Evolutionary conservation across 2,888 invertebrate genomes (phyloP).

Genomic region (Cerastis leucographa): DNA sequence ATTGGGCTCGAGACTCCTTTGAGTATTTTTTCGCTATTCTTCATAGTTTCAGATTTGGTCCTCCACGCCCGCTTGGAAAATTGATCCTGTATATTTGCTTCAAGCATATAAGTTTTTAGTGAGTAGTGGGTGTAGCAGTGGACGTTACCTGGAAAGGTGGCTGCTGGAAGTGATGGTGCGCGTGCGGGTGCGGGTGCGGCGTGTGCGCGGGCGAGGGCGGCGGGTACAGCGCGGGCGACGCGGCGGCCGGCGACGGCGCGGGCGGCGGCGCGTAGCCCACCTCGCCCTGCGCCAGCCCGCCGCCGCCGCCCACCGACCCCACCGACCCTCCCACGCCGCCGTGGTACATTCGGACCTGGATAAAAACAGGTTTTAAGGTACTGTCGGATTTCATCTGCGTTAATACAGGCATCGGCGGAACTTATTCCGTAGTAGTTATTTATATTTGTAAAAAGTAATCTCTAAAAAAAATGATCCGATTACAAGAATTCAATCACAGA

Average conservation of each 20-base stretch:
- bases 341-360: slow-evolving; percentile 93
- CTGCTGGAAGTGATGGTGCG: slow-evolving; percentile 85
- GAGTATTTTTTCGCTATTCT: too few species aligned
- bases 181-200: slow-evolving; percentile 83
- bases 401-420: not conserved
- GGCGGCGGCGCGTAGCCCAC: slow-evolving; percentile 82
- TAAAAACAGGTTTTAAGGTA: not conserved
- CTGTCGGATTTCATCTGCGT: not conserved
- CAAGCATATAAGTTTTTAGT: not conserved
- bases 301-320: slow-evolving; percentile 67
- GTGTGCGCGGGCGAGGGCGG: slow-evolving; percentile 89
- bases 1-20: too few species aligned
- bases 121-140: not conserved
- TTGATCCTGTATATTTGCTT: not conserved
- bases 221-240: slow-evolving; percentile 87
- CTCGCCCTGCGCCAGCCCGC: slow-evolving; percentile 76
- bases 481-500: not conserved
- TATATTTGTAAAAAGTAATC: not conserved
- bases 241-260: slow-evolving; percentile 85
- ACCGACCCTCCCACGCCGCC: slow-evolving; percentile 70
- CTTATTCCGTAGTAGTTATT: not conserved
- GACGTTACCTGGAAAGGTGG: slow-evolving; percentile 85
- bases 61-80: too few species aligned
- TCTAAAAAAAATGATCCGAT: not conserved
- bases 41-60: too few species aligned